phyloP scores from a whole-genome alignment of 2,113 vertebrate species.

The Malurus melanocephalus region DNA sequence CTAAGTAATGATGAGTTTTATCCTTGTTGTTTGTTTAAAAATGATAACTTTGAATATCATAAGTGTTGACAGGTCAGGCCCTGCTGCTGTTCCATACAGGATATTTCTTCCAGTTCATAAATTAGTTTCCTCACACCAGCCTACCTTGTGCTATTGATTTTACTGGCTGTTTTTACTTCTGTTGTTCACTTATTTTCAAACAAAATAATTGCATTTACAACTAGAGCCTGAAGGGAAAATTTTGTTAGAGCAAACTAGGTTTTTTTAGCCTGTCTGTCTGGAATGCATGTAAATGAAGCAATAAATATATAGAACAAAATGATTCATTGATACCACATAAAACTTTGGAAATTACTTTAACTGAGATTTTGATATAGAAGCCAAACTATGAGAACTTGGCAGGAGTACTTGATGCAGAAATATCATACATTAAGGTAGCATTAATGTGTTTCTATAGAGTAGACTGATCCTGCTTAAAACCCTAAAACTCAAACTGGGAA shows the following conservation, averaged over 20 bases:
- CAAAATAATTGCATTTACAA: conserved; percentile 36
- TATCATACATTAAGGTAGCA: neutral
- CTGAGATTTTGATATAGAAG: neutral
- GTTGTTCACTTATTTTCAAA: conserved; percentile 23
- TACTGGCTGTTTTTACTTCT: neutral
- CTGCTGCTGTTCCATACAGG: neutral
- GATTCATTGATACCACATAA: neutral
- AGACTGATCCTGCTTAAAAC: neutral
- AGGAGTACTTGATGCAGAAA: neutral
- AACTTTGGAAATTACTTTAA: conserved; percentile 29
- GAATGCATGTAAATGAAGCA: neutral
- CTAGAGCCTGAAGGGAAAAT: conserved; percentile 31
- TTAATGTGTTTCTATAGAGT: neutral
- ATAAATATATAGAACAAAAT: neutral
- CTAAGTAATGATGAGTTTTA: neutral
- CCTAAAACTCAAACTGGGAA: neutral
- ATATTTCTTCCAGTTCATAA: conserved; percentile 30
- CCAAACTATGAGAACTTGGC: neutral
- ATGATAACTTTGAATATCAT: neutral
- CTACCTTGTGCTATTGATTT: neutral
- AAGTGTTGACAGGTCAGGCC: neutral
- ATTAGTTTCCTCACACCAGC: neutral
- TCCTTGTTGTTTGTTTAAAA: neutral
- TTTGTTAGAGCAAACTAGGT: conserved; percentile 28
- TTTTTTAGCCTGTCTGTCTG: conserved; percentile 15